A percentile compares a stretch with the other conserved stretches of the same genome.
Conservation (phyloP, 2,888 invertebrate genomes). For the Pseudanteris insignis region DNA sequence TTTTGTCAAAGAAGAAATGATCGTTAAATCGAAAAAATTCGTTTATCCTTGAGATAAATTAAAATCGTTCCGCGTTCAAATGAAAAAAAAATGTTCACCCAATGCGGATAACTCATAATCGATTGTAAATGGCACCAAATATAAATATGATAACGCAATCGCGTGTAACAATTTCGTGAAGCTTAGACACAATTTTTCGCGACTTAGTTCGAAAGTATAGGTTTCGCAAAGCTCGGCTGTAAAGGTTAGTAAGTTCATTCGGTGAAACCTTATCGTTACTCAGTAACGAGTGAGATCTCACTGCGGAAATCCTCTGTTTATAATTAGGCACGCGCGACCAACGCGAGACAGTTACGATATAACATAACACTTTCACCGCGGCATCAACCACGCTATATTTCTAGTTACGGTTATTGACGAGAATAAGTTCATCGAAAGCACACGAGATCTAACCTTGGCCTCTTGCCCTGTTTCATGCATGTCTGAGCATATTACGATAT, state of each 20-base stretch:
- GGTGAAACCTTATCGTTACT: slow-evolving; percentile 25
- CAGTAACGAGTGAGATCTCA: slow-evolving; percentile 20
- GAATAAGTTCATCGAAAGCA: slow-evolving; percentile 37
- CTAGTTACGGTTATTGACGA: slow-evolving; percentile 30
- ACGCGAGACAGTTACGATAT: slow-evolving; percentile 5
- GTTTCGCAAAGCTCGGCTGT: slow-evolving; percentile 19
- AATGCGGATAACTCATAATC: too few species aligned
- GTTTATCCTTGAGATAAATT: too few species aligned
- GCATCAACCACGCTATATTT: slow-evolving; percentile 9
- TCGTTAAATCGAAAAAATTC: too few species aligned
- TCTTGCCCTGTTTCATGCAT: slow-evolving; percentile 56
- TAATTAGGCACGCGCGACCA: slow-evolving; percentile 23
- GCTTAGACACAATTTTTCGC: slow-evolving; percentile 13
- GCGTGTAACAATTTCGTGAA: slow-evolving; percentile 10
- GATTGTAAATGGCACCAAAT: too few species aligned
- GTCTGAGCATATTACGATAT: slow-evolving; percentile 45
- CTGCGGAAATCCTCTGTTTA: slow-evolving; percentile 26
- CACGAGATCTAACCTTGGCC: slow-evolving; percentile 55
- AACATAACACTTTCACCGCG: slow-evolving; percentile 11
- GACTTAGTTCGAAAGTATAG: slow-evolving; percentile 13
- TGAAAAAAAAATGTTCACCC: too few species aligned
- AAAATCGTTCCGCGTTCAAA: too few species aligned
- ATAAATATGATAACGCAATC: slow-evolving; percentile 12
- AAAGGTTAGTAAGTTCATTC: slow-evolving; percentile 31
- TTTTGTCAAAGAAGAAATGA: too few species aligned